Conservation (phyloP, 2,113 vertebrate species). For the Peromyscus leucopus region DNA sequence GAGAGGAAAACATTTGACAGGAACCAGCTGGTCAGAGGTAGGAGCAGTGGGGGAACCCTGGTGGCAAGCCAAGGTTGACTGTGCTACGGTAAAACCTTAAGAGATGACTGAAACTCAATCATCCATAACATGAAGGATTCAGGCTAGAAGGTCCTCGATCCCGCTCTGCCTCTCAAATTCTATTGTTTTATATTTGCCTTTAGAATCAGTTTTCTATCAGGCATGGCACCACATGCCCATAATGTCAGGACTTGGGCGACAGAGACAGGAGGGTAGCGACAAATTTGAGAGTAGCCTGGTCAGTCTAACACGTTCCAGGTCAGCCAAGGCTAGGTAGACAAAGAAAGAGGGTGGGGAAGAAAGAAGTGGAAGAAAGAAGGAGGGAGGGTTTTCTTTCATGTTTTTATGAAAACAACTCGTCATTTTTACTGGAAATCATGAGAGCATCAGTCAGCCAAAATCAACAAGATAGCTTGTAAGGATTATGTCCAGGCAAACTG, state of each 20-base stretch:
- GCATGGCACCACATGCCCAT: neutral
- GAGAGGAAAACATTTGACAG: slow-evolving; percentile 3
- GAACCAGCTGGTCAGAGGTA: neutral
- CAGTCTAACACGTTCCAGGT: neutral
- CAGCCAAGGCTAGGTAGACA: neutral
- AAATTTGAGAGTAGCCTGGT: neutral
- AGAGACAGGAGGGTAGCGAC: neutral
- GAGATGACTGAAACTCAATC: neutral
- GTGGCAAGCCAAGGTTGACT: neutral
- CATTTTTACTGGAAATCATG: slow-evolving; percentile 11
- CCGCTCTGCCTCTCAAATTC: slow-evolving; percentile 16
- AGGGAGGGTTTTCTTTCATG: neutral
- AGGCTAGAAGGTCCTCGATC: neutral
- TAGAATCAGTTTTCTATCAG: neutral
- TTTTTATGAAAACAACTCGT: neutral
- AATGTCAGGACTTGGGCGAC: neutral
- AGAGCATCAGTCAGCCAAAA: neutral
- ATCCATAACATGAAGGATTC: neutral
- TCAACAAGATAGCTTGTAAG: neutral
- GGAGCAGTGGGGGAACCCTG: neutral
- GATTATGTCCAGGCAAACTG: slow-evolving; percentile 19
- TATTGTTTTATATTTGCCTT: slow-evolving; percentile 34
- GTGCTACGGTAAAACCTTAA: neutral
- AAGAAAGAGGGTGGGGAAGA: neutral
- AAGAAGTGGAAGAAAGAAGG: neutral